These are phyloP conservation scores for Rambutsinella grinnellia DNA, from an alignment of 2,888 invertebrate genomes.

Conservation along the genomic window DNA sequence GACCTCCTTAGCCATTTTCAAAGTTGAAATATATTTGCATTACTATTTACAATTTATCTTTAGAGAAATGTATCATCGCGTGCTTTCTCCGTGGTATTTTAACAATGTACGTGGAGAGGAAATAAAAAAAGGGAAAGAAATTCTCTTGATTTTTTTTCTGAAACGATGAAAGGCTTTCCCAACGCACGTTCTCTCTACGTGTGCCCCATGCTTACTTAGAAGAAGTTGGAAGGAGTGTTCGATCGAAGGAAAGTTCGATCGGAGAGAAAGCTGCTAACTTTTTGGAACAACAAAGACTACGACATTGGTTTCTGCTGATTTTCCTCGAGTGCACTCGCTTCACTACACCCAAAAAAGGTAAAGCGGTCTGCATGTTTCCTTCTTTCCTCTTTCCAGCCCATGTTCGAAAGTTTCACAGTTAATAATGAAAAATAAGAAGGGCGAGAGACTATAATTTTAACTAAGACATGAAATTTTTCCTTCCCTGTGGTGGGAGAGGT, in stretches of 20 bases:
- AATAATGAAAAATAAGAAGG: slow-evolving; percentile 18
- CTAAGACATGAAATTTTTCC: slow-evolving; percentile 17
- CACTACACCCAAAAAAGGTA: background rate
- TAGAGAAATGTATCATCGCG: slow-evolving; percentile 6
- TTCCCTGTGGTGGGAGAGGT: too few relatives aligned
- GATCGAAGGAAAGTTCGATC: background rate
- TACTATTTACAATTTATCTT: too few relatives aligned
- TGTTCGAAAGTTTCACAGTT: slow-evolving; percentile 17
- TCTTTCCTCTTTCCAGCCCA: background rate
- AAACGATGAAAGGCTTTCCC: too few relatives aligned
- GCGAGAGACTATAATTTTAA: slow-evolving; percentile 22
- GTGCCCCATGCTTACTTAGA: slow-evolving; percentile 14
- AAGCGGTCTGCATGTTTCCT: background rate
- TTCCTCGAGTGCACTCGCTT: background rate
- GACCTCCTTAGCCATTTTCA: too few relatives aligned
- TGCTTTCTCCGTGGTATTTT: too few relatives aligned
- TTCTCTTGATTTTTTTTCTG: background rate
- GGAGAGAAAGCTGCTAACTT: background rate
- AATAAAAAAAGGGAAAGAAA: background rate
- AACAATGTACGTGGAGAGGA: too few relatives aligned
- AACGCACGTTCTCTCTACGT: slow-evolving; percentile 19
- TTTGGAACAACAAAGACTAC: too few relatives aligned
- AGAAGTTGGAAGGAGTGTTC: slow-evolving; percentile 8
- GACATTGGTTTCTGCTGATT: background rate
- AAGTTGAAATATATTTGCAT: too few relatives aligned